Conservation (phyloP, 2,888 invertebrate genomes). For the Macaria liturata region DNA sequence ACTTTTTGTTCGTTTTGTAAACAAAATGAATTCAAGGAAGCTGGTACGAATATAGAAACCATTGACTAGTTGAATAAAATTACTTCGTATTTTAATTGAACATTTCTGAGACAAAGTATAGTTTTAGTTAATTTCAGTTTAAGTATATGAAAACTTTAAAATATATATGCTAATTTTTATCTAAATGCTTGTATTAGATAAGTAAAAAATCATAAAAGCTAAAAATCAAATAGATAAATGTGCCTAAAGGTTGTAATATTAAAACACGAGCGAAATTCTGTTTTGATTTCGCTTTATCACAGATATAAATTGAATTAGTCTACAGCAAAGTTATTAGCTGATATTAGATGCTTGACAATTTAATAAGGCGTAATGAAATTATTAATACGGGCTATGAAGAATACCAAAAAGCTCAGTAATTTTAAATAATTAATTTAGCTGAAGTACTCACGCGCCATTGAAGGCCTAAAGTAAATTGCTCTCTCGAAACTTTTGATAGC, state of each 20-base stretch:
- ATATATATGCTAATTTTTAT: no score
- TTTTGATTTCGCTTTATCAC: constrained; percentile 5
- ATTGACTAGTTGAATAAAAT: no score
- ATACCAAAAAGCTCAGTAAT: constrained; percentile 41
- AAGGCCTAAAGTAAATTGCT: constrained; percentile 96
- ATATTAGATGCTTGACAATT: constrained; percentile 29
- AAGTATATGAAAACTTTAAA: no score
- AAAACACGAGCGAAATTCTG: constrained; percentile 5
- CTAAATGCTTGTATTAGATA: no score
- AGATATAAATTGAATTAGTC: constrained; percentile 39
- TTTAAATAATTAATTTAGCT: constrained; percentile 48
- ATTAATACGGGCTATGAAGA: constrained; percentile 42
- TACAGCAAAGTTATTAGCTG: constrained; percentile 29
- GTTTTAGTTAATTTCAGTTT: no score
- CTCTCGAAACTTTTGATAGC: constrained; percentile 95
- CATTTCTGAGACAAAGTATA: no score
- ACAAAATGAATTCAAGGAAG: no score
- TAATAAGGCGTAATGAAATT: constrained; percentile 41
- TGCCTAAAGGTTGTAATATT: constrained; percentile 1
- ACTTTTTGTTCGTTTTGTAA: no score
- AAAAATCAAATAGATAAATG: no score
- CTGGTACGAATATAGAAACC: no score
- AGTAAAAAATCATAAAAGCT: no score
- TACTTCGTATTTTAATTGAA: no score
- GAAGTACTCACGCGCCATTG: constrained; percentile 93